phyloP scores from a whole-genome alignment of 2,888 invertebrate genomes.

The Tetranychus piercei region DNA sequence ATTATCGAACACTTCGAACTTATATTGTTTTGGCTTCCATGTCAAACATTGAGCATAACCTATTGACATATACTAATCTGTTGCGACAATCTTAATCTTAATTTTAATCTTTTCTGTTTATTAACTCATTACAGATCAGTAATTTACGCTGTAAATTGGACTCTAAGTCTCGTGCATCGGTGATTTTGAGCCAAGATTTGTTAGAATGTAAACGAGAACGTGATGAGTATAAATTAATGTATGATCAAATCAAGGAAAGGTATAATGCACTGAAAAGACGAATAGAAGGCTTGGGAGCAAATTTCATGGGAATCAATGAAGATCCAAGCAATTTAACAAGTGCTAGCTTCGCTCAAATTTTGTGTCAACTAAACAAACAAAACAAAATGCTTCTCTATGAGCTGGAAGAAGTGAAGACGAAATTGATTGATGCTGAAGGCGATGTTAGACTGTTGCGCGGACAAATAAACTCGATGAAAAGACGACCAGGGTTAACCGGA shows the following conservation, averaged over 20 bases:
- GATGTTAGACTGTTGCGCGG: conserved; percentile 19
- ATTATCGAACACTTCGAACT: no score
- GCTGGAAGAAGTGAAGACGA: conserved; percentile 51
- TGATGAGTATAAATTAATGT: conserved; percentile 58
- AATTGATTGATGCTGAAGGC: conserved; percentile 39
- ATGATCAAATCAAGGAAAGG: conserved; percentile 49
- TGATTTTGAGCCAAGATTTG: conserved; percentile 55
- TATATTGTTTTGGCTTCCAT: no score
- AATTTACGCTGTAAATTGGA: conserved; percentile 44
- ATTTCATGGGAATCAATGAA: conserved; percentile 11
- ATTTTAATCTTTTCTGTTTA: neutral
- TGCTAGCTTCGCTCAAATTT: conserved; percentile 23
- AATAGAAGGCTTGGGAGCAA: conserved; percentile 29
- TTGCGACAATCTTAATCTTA: neutral
- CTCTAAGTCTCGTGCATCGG: conserved; percentile 59
- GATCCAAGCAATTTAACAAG: neutral
- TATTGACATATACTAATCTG: no score
- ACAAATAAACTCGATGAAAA: conserved; percentile 15
- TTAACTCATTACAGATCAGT: conserved; percentile 1
- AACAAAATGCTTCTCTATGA: conserved; percentile 41
- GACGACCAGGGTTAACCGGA: neutral
- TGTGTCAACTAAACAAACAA: conserved; percentile 37
- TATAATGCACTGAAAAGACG: conserved; percentile 34
- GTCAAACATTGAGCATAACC: no score
- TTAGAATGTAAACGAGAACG: conserved; percentile 58